Base-by-base conservation (phyloP, 2,888 invertebrate species). In the Epicampocera succincta region DNA sequence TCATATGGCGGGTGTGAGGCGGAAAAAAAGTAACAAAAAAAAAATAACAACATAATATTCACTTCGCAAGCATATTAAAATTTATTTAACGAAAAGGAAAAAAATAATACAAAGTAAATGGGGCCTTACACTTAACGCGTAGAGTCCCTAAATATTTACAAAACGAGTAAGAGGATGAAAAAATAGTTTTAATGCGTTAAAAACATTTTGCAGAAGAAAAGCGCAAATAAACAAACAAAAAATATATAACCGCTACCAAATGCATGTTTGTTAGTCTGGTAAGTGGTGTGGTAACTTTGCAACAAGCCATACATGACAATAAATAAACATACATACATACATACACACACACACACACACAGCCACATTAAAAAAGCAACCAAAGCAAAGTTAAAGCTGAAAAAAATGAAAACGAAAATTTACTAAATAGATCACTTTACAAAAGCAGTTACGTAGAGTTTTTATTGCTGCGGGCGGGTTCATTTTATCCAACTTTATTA, bases 121-220 rank as follows among this genome's bases (percentile, higher is more conserved):
- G 71, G 29, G 19, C 50, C 69, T 82, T 66, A 74, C 74, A 75
- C 66, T 74, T 78, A 82, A 82, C 71, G 74, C 74, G 61, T 66
- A 17, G 56, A 42, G 82, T 82, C 60, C 71, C 60, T 68, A 69
- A 78, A 72, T 78, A 65, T 25, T 63, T 48, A n/a, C 29, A 38
- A 17, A 63, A 60, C 9, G 29, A 60, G 46, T 19, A 63, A 50
- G 46, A 68, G 61, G 38, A 44, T 11, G 38, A 33, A 42, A 74
- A 69, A 21, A 65, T 74, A 74, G 68, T 73, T 79, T 79, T 79
- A 74, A 79, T 73, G 74, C 80, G 44, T 78, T 54, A 66, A 69
- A 74, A 1, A 33, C 60, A 71, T 69, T 56, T 69, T 52, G 44
- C 44, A 75, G 60, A 65, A 63, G 42, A 65, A 69, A 56, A 25